Conservation (phyloP, 2,797 vertebrate species). For the Poecilia picta region DNA sequence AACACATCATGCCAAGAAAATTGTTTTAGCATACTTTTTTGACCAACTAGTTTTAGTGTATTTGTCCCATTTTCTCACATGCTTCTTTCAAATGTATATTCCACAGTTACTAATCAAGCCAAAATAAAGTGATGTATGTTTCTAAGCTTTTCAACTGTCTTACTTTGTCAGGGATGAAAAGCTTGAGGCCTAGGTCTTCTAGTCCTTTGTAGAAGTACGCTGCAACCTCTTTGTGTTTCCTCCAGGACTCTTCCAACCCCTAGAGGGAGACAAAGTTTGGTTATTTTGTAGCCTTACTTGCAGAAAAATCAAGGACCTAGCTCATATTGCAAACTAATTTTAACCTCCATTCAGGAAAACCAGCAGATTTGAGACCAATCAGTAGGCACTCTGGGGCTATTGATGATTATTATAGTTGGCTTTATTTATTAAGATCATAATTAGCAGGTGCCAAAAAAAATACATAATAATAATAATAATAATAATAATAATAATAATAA, state of each 20-base stretch:
- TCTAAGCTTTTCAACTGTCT: constrained; percentile 28
- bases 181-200: constrained; percentile 86
- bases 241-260: constrained; percentile 93
- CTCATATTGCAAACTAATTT: background rate
- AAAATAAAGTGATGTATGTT: background rate
- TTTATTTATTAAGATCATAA: background rate
- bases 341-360: background rate
- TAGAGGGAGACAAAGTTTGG: constrained; percentile 65
- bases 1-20: constrained; percentile 5
- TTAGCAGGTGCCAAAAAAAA: background rate
- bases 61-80: background rate
- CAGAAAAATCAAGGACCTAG: background rate
- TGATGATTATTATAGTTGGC: background rate
- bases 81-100: background rate
- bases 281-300: background rate
- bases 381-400: background rate
- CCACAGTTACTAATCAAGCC: background rate
- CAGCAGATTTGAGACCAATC: background rate
- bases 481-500: too few relatives aligned
- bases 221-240: constrained; percentile 82
- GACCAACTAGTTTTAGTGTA: background rate
- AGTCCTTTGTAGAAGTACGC: constrained; percentile 84
- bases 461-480: background rate
- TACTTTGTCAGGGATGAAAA: constrained; percentile 91
- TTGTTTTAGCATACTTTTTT: background rate